Conservation (phyloP, 2,113 vertebrate species). For the Ibidorhyncha struthersii region DNA sequence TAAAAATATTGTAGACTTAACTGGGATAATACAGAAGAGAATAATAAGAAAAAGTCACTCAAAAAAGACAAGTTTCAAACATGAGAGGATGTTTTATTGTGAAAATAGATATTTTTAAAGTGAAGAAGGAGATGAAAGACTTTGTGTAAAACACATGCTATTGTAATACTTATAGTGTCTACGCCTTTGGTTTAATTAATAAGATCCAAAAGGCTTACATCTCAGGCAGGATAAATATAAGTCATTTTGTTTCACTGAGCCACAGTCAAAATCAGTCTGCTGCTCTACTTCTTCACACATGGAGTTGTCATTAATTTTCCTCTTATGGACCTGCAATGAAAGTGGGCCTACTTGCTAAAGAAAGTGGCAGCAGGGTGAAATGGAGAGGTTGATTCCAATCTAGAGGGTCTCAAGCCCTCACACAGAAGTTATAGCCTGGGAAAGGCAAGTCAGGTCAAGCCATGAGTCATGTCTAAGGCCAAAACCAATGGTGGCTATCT, state of each 20-base stretch:
- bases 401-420: not conserved
- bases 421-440: not conserved
- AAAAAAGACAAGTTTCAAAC: conserved; percentile 72
- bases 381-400: not conserved
- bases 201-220: conserved; percentile 64
- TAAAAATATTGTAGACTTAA: conserved; percentile 72
- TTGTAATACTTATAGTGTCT: conserved; percentile 57
- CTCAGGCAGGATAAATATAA: conserved; percentile 59
- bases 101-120: conserved; percentile 65
- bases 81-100: conserved; percentile 61
- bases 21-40: conserved; percentile 61
- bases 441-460: not conserved
- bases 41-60: conserved; percentile 64
- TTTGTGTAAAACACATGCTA: conserved; percentile 67
- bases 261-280: conserved; percentile 30
- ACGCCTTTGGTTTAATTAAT: conserved; percentile 62
- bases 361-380: not conserved
- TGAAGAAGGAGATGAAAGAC: conserved; percentile 58
- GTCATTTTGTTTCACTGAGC: conserved; percentile 38
- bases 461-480: not conserved
- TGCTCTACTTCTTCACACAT: conserved; percentile 15
- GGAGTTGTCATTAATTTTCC: not conserved
- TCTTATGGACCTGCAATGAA: not conserved
- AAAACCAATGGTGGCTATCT: not conserved
- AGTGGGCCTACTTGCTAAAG: not conserved